phyloP scores from a whole-genome alignment of 2,888 invertebrate genomes.

The Mesochorus sp. region DNA sequence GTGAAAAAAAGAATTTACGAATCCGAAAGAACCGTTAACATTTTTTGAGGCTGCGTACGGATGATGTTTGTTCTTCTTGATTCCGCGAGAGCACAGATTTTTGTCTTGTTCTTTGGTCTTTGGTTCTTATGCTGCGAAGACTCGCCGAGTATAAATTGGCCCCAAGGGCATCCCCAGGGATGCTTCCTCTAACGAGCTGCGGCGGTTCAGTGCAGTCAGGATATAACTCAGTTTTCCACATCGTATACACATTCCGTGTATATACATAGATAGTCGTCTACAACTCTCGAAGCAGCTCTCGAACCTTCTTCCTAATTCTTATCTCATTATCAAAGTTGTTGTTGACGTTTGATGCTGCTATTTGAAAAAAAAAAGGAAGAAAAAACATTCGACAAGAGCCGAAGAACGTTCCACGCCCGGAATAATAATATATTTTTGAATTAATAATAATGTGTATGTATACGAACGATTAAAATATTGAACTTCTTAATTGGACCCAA shows the following conservation, averaged over 20 bases:
- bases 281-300: neutral
- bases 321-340: neutral
- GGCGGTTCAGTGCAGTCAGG: slow-evolving; percentile 30
- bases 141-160: slow-evolving; percentile 51
- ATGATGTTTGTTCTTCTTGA: slow-evolving; percentile 14
- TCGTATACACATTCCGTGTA: neutral
- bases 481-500: no score
- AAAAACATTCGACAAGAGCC: neutral
- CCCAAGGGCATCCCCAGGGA: slow-evolving; percentile 38
- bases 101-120: neutral
- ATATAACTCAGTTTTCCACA: slow-evolving; percentile 33
- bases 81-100: neutral
- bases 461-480: no score
- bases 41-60: no score
- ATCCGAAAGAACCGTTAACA: no score
- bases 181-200: slow-evolving; percentile 55
- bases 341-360: neutral
- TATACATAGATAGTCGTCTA: neutral
- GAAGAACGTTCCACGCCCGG: no score
- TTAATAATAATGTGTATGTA: no score
- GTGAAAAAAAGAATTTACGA: no score
- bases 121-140: slow-evolving; percentile 36
- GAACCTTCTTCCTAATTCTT: neutral
- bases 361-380: neutral
- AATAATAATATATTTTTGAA: no score